These are phyloP conservation scores for Caenorhabditis sulstoni DNA, from an alignment of 2,888 invertebrate species.

Conservation along the genomic window DNA sequence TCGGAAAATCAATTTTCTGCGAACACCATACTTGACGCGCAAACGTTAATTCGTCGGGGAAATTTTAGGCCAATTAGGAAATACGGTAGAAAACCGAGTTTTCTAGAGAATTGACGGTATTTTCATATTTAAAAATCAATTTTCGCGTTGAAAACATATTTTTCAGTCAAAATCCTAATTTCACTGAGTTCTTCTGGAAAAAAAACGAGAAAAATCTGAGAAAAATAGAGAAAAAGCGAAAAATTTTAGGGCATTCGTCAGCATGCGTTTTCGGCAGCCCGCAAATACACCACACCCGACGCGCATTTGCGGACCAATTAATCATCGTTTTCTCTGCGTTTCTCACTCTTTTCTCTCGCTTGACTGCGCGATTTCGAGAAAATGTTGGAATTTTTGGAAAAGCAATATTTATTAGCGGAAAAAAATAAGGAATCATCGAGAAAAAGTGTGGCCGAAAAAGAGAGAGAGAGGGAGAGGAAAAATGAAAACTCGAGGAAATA, in stretches of 20 bases:
- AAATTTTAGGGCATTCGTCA: background rate
- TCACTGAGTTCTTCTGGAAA: too few species aligned
- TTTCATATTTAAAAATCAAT: too few species aligned
- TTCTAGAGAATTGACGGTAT: background rate
- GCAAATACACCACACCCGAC: slow-evolving; percentile 25
- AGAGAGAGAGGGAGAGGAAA: too few species aligned
- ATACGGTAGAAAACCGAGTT: too few species aligned
- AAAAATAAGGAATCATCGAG: too few species aligned
- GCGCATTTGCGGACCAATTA: slow-evolving; percentile 31
- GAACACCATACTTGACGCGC: slow-evolving; percentile 26
- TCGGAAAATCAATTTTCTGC: background rate
- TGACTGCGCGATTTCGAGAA: too few species aligned
- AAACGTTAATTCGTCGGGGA: slow-evolving; percentile 18
- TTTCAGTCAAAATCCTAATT: slow-evolving; percentile 43
- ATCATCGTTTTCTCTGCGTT: slow-evolving; percentile 13
- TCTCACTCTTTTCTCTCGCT: slow-evolving; percentile 8
- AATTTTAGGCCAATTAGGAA: too few species aligned
- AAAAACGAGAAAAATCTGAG: slow-evolving; percentile 1
- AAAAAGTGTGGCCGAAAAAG: too few species aligned
- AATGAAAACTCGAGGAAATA: too few species aligned
- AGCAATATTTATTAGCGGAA: background rate
- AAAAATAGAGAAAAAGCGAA: background rate
- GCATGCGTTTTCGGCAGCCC: background rate
- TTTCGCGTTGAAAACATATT: slow-evolving; percentile 14
- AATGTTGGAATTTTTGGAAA: background rate